Evolutionary conservation across 2,888 invertebrate genomes (phyloP).

Genomic region (Eupithecia subfuscata): DNA sequence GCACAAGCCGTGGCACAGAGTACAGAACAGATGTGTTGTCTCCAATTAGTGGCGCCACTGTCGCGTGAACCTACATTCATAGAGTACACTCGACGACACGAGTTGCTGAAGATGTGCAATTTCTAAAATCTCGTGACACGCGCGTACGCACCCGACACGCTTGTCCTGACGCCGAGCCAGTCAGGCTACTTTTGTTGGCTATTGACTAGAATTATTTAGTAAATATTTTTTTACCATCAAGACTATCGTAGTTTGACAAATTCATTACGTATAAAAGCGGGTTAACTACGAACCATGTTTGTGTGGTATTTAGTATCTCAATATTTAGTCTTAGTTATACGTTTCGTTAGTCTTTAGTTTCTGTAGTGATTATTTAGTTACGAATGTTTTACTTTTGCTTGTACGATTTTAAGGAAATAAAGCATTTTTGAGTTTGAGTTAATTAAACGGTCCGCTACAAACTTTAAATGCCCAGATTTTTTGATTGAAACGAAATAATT

Average conservation of each 20-base stretch:
- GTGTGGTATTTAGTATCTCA: background rate
- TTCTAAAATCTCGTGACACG: background rate
- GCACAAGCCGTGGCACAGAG: background rate
- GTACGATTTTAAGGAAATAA: background rate
- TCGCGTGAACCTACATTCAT: constrained; percentile 29
- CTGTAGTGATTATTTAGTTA: background rate
- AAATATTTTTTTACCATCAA: too few species aligned
- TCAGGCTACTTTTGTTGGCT: background rate
- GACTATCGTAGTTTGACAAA: too few species aligned
- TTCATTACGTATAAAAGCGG: too few species aligned
- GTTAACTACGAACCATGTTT: too few species aligned
- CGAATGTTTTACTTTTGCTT: background rate
- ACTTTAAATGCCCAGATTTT: background rate
- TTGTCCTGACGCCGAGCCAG: background rate
- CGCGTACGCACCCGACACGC: background rate
- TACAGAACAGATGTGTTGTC: constrained; percentile 1
- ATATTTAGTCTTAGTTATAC: background rate
- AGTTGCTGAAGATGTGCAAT: background rate
- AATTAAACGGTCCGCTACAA: background rate
- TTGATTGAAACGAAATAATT: background rate
- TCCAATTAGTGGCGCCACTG: constrained; percentile 50
- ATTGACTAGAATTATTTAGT: background rate
- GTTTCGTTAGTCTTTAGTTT: background rate
- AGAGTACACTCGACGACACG: background rate
- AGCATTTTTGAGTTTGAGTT: background rate